Percentiles rank a stretch among this genome's conserved stretches.
These are phyloP conservation scores for Phyllostomus discolor DNA, from an alignment of 2,113 vertebrate genomes.

Conservation along the genomic window DNA sequence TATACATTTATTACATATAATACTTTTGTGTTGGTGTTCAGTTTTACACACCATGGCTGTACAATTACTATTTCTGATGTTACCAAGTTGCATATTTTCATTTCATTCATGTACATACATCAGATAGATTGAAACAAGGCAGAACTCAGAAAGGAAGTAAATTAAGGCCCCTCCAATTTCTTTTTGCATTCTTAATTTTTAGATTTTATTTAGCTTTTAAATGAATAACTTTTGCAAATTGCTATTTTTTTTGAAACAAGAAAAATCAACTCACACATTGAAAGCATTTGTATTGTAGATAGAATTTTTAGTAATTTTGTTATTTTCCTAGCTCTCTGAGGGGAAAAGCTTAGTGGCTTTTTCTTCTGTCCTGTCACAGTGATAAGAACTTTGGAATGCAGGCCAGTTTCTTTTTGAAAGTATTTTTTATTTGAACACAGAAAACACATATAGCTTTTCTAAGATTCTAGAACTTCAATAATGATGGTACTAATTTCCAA, in stretches of 20 bases:
- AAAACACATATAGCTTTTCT: neutral
- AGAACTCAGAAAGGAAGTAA: neutral
- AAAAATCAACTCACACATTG: neutral
- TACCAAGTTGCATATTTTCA: neutral
- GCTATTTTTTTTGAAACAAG: constrained; percentile 40
- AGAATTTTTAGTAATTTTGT: neutral
- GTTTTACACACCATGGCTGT: neutral
- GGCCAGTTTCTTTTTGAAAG: neutral
- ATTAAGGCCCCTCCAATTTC: neutral
- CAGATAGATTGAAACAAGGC: neutral
- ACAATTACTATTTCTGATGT: neutral
- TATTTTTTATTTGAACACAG: constrained; percentile 22
- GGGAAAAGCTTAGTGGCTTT: neutral
- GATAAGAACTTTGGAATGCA: neutral
- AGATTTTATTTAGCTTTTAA: neutral
- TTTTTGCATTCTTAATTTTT: neutral
- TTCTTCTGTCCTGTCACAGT: neutral
- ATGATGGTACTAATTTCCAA: constrained; percentile 13
- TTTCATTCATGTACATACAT: neutral
- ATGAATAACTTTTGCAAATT: neutral
- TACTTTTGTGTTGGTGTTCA: neutral
- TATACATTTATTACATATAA: neutral
- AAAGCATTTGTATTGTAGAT: constrained; percentile 13
- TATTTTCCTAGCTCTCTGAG: neutral
- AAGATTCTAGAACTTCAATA: neutral